Conservation (phyloP, 2,888 invertebrate genomes). For the Drosophila aldrichi region DNA sequence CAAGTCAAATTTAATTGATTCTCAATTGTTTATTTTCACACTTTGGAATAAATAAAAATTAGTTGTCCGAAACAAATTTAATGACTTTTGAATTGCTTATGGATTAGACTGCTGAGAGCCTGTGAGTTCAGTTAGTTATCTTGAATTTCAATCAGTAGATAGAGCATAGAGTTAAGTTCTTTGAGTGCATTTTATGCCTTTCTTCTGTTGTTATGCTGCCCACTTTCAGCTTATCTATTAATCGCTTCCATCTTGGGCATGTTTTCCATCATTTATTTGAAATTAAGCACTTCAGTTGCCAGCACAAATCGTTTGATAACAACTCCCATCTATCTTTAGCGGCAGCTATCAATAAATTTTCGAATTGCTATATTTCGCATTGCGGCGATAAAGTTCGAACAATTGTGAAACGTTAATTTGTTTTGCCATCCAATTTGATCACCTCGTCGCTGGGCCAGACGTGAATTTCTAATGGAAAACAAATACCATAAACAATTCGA, state of each 20-base stretch:
- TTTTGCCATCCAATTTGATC: constrained; percentile 40
- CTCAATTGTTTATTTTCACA: not conserved
- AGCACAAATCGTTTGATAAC: not conserved
- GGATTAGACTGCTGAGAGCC: not conserved
- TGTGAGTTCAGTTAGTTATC: not conserved
- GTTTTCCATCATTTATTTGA: not conserved
- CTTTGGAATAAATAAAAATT: not conserved
- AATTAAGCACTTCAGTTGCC: not conserved
- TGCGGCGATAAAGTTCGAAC: constrained; percentile 31
- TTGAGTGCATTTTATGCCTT: not conserved
- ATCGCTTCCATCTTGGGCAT: not conserved
- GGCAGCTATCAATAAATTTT: not conserved
- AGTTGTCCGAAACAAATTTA: not conserved
- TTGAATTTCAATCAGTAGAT: not conserved
- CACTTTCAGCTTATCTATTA: not conserved
- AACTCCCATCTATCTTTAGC: not conserved
- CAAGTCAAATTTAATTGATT: not conserved
- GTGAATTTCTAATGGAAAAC: constrained; percentile 63
- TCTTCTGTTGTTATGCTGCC: not conserved
- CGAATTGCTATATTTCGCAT: constrained; percentile 15
- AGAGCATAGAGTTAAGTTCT: not conserved
- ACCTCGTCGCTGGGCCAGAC: constrained; percentile 18
- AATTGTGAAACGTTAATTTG: constrained; percentile 35
- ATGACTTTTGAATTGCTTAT: not conserved
- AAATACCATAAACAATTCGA: constrained; percentile 47